Conservation (phyloP, 1,140 invertebrate species). For the Cheumatopsyche charites region DNA sequence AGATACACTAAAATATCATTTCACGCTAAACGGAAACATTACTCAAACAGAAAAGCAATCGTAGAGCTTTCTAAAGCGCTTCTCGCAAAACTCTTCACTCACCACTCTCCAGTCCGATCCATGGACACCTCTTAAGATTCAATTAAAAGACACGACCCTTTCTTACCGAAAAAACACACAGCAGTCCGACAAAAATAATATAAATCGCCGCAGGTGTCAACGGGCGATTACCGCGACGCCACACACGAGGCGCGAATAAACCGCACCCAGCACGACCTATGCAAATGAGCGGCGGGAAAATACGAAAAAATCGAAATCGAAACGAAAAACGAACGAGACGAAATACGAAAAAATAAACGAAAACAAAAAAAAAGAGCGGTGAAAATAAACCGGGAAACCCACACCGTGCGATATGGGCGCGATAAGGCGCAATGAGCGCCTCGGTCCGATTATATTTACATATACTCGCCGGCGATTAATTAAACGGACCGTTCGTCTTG, state of each 20-base stretch:
- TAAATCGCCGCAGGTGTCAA: not conserved
- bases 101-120: too few relatives aligned
- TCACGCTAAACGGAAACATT: too few relatives aligned
- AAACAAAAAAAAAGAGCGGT: not conserved
- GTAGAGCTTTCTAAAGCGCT: too few relatives aligned
- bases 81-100: too few relatives aligned
- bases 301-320: conserved; percentile 34
- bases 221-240: not conserved
- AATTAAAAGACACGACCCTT: too few relatives aligned
- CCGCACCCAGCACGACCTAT: conserved; percentile 32
- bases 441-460: conserved; percentile 8
- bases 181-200: not conserved
- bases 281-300: conserved; percentile 17
- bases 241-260: conserved; percentile 36
- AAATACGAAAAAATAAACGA: not conserved
- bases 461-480: not conserved
- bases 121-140: too few relatives aligned
- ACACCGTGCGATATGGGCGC: conserved; percentile 15
- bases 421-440: conserved; percentile 7
- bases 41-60: too few relatives aligned
- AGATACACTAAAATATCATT: too few relatives aligned
- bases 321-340: not conserved
- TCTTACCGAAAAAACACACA: too few relatives aligned
- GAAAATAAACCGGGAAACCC: conserved; percentile 11
- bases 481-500: too few relatives aligned